phyloP scores from a whole-genome alignment of 1,140 invertebrate genomes.

The Trichogramma pretiosum region DNA sequence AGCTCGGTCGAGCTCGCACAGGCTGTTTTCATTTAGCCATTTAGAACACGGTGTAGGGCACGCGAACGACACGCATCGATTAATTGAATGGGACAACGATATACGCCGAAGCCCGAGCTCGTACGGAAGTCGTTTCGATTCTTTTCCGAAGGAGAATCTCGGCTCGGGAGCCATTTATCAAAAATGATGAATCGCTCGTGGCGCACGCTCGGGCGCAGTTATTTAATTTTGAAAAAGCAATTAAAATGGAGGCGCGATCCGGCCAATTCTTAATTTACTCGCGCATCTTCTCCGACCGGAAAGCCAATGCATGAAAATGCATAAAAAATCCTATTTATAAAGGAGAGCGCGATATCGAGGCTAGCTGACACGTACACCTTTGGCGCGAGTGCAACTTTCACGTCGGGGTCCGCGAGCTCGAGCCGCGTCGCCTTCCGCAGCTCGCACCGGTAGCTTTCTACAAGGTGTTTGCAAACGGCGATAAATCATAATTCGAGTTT shows the following conservation, averaged over 20 bases:
- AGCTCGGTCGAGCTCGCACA: too few relatives aligned
- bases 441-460: not conserved
- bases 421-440: not conserved
- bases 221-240: slow-evolving; percentile 4
- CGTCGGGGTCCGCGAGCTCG: not conserved
- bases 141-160: too few relatives aligned
- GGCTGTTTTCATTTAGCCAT: too few relatives aligned
- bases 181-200: too few relatives aligned
- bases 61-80: too few relatives aligned
- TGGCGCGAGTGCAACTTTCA: not conserved
- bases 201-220: too few relatives aligned
- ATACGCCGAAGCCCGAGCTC: too few relatives aligned
- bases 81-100: too few relatives aligned
- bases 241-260: slow-evolving; percentile 2
- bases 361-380: too few relatives aligned
- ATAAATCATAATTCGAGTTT: slow-evolving; percentile 23
- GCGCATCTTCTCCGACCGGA: not conserved
- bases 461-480: slow-evolving; percentile 22
- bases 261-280: slow-evolving; percentile 4
- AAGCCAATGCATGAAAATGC: not conserved
- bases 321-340: not conserved
- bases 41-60: too few relatives aligned
- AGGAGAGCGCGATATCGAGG: not conserved
- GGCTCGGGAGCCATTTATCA: too few relatives aligned
- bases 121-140: too few relatives aligned